phyloP scores from a whole-genome alignment of 2,797 vertebrate species.

The Notamacropus eugenii region DNA sequence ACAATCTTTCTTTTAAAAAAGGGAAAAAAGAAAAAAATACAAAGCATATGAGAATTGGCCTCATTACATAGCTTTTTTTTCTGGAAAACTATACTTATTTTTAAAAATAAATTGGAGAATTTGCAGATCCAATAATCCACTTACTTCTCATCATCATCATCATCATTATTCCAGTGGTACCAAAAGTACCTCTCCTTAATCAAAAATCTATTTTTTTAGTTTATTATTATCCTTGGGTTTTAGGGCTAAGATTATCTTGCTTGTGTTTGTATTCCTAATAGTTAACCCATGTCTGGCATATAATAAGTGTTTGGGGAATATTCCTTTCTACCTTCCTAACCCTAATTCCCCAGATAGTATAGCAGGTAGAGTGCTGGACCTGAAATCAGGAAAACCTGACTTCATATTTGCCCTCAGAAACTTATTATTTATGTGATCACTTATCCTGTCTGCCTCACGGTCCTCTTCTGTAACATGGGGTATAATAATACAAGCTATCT shows the following conservation, averaged over 20 bases:
- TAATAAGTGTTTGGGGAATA: not conserved
- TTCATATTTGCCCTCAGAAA: not conserved
- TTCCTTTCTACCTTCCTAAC: not conserved
- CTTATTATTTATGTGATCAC: not conserved
- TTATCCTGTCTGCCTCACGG: not conserved
- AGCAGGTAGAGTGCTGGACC: not conserved
- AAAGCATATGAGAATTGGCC: not conserved
- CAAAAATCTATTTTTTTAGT: not conserved
- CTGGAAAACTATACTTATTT: not conserved
- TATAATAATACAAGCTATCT: not conserved
- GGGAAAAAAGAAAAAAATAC: not conserved
- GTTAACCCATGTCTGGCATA: not conserved
- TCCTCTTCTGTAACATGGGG: not conserved
- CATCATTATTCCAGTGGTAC: not conserved
- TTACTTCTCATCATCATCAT: not conserved
- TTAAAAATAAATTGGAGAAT: not conserved
- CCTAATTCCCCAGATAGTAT: not conserved
- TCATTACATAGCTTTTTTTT: not conserved
- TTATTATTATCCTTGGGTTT: not conserved
- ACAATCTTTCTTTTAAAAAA: not conserved
- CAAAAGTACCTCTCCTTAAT: not conserved
- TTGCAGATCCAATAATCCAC: not conserved
- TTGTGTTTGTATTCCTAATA: not conserved
- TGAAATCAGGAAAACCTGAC: not conserved
- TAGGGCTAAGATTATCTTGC: not conserved